Evolutionary conservation across 1,140 invertebrate species (phyloP).

Genomic region (Listronotus bonariensis): DNA sequence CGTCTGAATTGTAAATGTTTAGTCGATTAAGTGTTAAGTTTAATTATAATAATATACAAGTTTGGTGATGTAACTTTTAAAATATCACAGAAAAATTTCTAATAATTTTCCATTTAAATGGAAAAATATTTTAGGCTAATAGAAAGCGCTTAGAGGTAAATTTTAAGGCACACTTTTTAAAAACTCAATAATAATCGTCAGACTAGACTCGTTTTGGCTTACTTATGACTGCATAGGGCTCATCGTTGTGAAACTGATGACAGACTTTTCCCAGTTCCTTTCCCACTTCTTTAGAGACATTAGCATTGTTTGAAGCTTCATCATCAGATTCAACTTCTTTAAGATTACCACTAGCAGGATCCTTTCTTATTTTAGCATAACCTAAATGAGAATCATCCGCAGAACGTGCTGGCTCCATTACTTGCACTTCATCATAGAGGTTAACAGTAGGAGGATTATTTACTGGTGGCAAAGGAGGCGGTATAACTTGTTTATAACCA

Average conservation of each 20-base stretch:
- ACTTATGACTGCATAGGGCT: slow-evolving; percentile 78
- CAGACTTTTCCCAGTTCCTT: slow-evolving; percentile 57
- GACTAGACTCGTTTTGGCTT: slow-evolving; percentile 76
- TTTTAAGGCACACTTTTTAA: slow-evolving; percentile 5
- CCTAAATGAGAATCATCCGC: slow-evolving; percentile 79
- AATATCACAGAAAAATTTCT: too few relatives aligned
- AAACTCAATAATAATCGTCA: background rate
- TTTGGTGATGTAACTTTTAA: too few relatives aligned
- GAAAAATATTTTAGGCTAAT: too few relatives aligned
- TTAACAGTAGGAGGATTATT: slow-evolving; percentile 58
- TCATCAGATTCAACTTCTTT: slow-evolving; percentile 5
- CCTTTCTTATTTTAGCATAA: slow-evolving; percentile 76
- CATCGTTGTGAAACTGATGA: slow-evolving; percentile 74
- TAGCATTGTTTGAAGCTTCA: background rate
- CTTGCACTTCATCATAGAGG: slow-evolving; percentile 71
- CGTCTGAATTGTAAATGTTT: too few relatives aligned
- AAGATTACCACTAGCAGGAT: slow-evolving; percentile 51
- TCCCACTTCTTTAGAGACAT: slow-evolving; percentile 2
- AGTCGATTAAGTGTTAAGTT: too few relatives aligned
- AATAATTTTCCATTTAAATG: too few relatives aligned
- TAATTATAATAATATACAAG: too few relatives aligned
- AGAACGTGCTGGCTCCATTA: slow-evolving; percentile 66
- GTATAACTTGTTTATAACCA: slow-evolving; percentile 68
- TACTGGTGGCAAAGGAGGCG: slow-evolving; percentile 47
- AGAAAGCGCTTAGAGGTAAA: background rate